Base-by-base conservation (phyloP, 1,140 invertebrate species). In the Eubasilissa regina region DNA sequence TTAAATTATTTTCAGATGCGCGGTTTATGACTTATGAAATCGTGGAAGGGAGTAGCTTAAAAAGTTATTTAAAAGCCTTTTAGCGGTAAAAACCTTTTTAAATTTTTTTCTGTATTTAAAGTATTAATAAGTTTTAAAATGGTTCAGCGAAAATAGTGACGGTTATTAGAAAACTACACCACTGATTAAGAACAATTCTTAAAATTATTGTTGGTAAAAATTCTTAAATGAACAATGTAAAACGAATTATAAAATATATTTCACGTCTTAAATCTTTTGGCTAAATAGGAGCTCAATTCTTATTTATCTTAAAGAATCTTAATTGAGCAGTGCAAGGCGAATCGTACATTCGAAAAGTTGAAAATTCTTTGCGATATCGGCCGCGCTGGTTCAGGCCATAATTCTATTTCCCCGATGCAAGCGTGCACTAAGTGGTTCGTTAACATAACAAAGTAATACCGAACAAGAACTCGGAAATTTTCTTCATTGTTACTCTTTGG, bases 391-490 rank as follows among this genome's bases (percentile, higher is more conserved):
- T 66, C 25, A 45, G 25, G 12, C 43, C 17, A 47, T 66, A 66
- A 47, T n/a, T 66, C 35, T 47, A 66, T 66, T 45, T 66, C 21
- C 35, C 62, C 62, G 15, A 43, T 17, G 62, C 62, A 66, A 15
- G 62, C 11, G 60, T 43, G 6, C 62, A 15, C 19, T 68, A 73
- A 80, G 74, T 80, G 79, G 79, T 80, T 80, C 79, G 75, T 80
- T 80, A 80, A 80, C 47, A 80, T 76, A 35, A 77, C 78, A 77
- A 80, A 80, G 43, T 80, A 56, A 1, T 6, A 35, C 56, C 73
- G 15, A 76, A 51, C 62, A 66, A 66, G 68, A 45, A 62, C 47
- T 17, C 25, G 47, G 62, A 64, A 68, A 76, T 75, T 80, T 75
- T 62, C 64, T 80, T 75, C 51, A 76, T 80, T 80, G 78, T 80